Evolutionary conservation across 2,888 invertebrate species (phyloP), one percentile per base, ranked within the genome.

Genomic region (Yponomeuta cagnagella): DNA sequence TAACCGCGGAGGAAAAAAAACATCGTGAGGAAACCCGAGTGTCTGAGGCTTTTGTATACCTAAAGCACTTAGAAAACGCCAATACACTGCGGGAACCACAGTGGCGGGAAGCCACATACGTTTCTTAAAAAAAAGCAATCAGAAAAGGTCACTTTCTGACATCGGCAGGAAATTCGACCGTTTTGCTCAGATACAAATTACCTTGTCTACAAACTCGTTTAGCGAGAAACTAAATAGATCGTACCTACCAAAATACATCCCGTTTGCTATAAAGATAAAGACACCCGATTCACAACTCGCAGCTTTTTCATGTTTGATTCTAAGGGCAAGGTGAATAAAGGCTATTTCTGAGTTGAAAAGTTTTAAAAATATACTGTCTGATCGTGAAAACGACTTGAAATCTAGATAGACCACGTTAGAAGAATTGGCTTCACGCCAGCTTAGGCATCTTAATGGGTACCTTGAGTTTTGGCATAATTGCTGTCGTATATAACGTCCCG

Each of bases 381-480:
- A 31, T 64, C n/a, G 64, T 65, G 31, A 12, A 30, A 65, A 10
- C 33, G 4, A 30, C 30, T 65, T 65, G 12, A 33, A 65, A 12
- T 65, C 31, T 10, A 65, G 31, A 65, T 65, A 30, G 30, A 33
- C 31, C 8, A 10, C 12, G 33, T 33, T 33, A 5, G 15, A 58
- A 15, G 52, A 66, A 15, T 66, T 66, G 66, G 37, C 66, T 2
- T 30, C 12, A 66, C 37, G 37, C 64, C 64, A 64, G 31, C 64
- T 64, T 30, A 30, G 64, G 30, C 37, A 66, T 66, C 31, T 37
- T 10, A 66, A 66, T 37, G 10, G 31, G 12, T 4, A 66, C 66
- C 37, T 66, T 66, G 66, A 5, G 12, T 33, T 31, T 66, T 66
- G 31, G 66, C 10, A 66, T 37, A 66, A 66, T 66, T 66, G 15